Base-by-base conservation (phyloP, 2,888 invertebrate genomes). In the Lissocephala sabroskyi region DNA sequence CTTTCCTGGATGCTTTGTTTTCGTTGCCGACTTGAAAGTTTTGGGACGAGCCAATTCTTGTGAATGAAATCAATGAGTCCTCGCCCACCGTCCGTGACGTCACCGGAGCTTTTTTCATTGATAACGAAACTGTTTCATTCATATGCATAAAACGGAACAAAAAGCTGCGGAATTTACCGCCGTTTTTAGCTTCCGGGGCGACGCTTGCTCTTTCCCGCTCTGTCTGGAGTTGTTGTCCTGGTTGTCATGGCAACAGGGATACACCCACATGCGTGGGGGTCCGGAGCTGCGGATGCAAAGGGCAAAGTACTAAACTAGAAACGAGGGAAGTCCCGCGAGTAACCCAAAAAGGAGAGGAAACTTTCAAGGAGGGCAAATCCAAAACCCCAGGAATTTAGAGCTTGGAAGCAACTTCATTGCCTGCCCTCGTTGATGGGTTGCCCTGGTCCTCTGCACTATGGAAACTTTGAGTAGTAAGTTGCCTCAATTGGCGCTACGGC, bases 51-150 rank as follows among this genome's bases (percentile, higher is more conserved):
- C 56, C 6, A 35, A 14, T 40, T 41, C 23, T 16, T 36, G 28
- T 49, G 47, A 59, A 48, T 57, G 53, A 49, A 43, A 39, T 37
- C 14, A 11, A 17, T 32, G 14, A 28, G 33, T 49, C 36, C 17
- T 9, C 32, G n/a, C 13, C 10, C 10, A 14, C 7, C 11, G 40
- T n/a, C 7, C 3, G 9, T 56, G 56, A 53, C 65, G 56, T 54
- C 53, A 65, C 41, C n/a, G 1, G 23, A 71, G 71, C 70, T 75
- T 65, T 65, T 53, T 65, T 61, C 65, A 70, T 70, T 70, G 58
- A 67, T 57, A 47, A 16, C 5, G 14, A 45, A 44, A 50, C 29
- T 41, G 43, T 40, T n/a, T n/a, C n/a, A n/a, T n/a, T n/a, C 39
- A 28, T 30, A 7, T 4, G 5, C 26, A 26, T 7, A 23, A 23